Evolutionary conservation across 2,113 vertebrate species (phyloP), one percentile per base, ranked within the genome.

Genomic region (Papio anubis): DNA sequence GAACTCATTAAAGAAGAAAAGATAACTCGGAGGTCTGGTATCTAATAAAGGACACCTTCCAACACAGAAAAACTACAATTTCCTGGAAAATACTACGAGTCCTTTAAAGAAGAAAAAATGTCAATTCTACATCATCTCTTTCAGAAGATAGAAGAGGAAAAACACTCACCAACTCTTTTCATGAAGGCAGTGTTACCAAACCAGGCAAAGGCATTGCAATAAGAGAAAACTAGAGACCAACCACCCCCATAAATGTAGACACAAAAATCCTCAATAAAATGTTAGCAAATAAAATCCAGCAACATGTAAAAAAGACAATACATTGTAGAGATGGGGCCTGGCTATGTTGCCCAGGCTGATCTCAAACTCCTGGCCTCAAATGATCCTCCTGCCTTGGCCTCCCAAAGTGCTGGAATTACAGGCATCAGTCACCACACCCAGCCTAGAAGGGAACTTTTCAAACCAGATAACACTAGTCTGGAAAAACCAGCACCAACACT

Each of bases 131-230:
- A 17, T 20, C 8, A 59, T 72, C 52, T 40, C 52, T 73, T 72
- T 35, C 13, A 66, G 70, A 25, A 86, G 76, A 5, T 8, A 50
- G 55, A 50, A 64, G 50, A n/a, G 21, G 10, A 55, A 32, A 68
- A 8, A 61, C 30, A 12, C 32, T 8, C 25, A 23, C 16, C 35
- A 25, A 16, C 32, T 23, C 43, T 23, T 23, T 17, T 6, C 1
- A 0, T 2, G 8, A 35, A 16, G 23, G 20, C 27, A 8, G 3
- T 6, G 2, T 43, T 20, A 45, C 45, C 16, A 32, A 72, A 38
- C 38, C 64, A n/a, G 52, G 9, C 48, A 16, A 73, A 61, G 32
- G 38, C 16, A 8, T 6, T 10, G 0, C 16, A 27, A 6, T 5
- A 16, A 70, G 30, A 55, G 35, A 52, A 17, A 16, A 11, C 40